Percentiles rank a stretch among this genome's conserved stretches.
Conservation (phyloP, 2,888 invertebrate genomes). For the Ceratothoa steindachneri region DNA sequence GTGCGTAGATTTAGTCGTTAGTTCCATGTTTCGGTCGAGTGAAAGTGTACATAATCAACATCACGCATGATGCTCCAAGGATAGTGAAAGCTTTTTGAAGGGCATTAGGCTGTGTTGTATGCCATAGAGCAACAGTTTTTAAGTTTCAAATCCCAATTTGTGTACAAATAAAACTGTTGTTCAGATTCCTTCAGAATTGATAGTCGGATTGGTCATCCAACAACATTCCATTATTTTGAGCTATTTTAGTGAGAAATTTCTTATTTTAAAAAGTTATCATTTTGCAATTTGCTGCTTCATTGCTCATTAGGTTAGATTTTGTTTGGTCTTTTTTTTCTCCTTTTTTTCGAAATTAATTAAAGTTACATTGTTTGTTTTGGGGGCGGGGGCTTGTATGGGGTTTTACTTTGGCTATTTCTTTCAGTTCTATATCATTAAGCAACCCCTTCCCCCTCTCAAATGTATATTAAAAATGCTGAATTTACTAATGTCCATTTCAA, state of each 20-base stretch:
- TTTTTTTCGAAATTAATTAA: too few relatives aligned
- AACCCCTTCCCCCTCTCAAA: too few relatives aligned
- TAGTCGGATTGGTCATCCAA: background rate
- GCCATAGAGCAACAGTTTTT: background rate
- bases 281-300: background rate
- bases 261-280: background rate
- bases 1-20: too few relatives aligned
- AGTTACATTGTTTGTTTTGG: too few relatives aligned
- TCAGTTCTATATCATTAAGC: too few relatives aligned
- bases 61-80: background rate
- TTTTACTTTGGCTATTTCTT: too few relatives aligned
- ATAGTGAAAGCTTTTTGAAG: background rate
- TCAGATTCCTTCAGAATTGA: background rate
- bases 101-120: background rate
- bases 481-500: too few relatives aligned
- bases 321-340: too few relatives aligned
- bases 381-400: too few relatives aligned
- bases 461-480: too few relatives aligned
- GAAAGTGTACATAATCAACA: background rate
- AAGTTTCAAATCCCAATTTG: too few relatives aligned
- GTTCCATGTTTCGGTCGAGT: background rate
- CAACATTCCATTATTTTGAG: background rate
- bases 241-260: background rate
- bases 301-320: background rate
- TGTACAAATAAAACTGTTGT: background rate